A percentile compares a stretch with the other conserved stretches of the same genome.
Evolutionary conservation across 2,113 vertebrate genomes (phyloP).

Genomic region (Zosterops hypoxanthus): DNA sequence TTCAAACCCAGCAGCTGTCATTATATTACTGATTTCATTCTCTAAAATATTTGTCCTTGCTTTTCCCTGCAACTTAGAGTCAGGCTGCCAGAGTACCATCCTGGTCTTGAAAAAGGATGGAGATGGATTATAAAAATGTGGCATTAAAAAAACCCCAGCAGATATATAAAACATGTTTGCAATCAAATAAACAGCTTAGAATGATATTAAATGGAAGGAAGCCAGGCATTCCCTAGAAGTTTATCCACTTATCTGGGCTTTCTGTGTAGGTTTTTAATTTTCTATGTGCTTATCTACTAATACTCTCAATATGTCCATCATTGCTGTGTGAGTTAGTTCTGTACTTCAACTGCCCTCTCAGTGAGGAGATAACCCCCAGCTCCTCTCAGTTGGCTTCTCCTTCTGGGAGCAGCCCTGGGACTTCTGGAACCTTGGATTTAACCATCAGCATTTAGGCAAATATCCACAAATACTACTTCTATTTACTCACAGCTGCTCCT

Average conservation of each 20-base stretch:
- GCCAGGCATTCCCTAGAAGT: not conserved
- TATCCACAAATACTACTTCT: not conserved
- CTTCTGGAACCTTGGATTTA: not conserved
- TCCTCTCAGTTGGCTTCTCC: not conserved
- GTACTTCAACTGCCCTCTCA: not conserved
- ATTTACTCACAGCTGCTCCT: not conserved
- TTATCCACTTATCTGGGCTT: not conserved
- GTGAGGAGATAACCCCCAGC: not conserved
- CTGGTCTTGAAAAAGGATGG: not conserved
- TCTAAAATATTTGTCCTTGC: not conserved
- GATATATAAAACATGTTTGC: not conserved
- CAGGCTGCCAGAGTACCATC: not conserved
- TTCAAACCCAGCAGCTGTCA: not conserved
- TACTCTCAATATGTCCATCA: not conserved
- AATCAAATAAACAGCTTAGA: not conserved
- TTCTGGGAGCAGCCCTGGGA: not conserved
- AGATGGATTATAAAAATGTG: not conserved
- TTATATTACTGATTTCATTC: not conserved
- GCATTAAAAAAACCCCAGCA: not conserved
- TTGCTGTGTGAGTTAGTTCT: not conserved
- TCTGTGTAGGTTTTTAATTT: not conserved
- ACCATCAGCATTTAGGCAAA: not conserved
- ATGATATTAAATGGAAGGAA: conserved; percentile 5
- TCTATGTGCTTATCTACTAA: not conserved
- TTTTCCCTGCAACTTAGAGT: not conserved